Percentiles rank a stretch among this genome's conserved stretches.
Conservation (phyloP, 2,113 vertebrate species). For the Anhinga anhinga region DNA sequence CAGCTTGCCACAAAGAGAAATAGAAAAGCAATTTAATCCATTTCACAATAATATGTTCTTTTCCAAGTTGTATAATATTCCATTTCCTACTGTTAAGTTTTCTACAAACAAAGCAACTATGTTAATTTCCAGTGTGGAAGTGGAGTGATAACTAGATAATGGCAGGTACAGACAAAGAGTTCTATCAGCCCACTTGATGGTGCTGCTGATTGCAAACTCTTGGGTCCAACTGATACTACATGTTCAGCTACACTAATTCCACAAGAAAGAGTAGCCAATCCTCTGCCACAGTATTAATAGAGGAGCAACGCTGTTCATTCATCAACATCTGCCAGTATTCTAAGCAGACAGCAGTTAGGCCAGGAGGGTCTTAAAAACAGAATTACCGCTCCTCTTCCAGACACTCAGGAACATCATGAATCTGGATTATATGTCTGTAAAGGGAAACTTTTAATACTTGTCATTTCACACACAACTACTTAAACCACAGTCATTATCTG, state of each 20-base stretch:
- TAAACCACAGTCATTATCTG: background rate
- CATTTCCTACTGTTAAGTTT: background rate
- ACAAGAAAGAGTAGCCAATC: background rate
- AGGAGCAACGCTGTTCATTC: background rate
- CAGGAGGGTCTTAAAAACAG: background rate
- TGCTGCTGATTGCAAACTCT: background rate
- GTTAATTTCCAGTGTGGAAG: background rate
- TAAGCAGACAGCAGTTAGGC: background rate
- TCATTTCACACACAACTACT: background rate
- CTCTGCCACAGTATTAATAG: background rate
- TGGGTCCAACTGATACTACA: background rate
- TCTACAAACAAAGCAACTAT: background rate
- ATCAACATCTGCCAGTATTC: background rate
- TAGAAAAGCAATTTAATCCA: background rate
- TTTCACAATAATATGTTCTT: background rate
- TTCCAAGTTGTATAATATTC: background rate
- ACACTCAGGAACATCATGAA: background rate
- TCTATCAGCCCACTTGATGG: background rate
- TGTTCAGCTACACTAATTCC: background rate
- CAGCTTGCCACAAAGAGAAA: background rate
- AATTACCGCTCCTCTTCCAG: background rate
- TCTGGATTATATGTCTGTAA: background rate
- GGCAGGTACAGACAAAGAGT: background rate
- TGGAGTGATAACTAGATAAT: background rate
- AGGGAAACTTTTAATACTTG: background rate